phyloP scores from a whole-genome alignment of 2,888 invertebrate genomes.

The Sarcophaga variegata region DNA sequence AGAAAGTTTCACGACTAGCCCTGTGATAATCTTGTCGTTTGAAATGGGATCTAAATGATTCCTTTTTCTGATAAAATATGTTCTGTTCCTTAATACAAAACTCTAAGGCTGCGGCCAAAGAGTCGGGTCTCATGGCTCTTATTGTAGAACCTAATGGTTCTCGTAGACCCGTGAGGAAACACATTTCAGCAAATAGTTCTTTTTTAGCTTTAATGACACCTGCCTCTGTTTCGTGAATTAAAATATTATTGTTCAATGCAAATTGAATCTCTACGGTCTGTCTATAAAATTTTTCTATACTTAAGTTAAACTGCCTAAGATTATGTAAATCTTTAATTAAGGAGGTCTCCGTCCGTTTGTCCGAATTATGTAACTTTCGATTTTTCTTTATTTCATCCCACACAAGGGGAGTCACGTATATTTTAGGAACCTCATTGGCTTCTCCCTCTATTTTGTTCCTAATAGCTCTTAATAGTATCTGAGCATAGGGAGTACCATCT shows the following conservation, averaged over 20 bases:
- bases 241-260: too few relatives aligned
- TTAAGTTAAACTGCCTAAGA: too few relatives aligned
- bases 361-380: neutral
- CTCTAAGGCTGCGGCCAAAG: neutral
- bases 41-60: neutral
- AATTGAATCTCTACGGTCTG: too few relatives aligned
- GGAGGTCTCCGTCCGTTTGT: neutral
- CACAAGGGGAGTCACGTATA: neutral
- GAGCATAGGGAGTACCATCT: neutral
- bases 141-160: constrained; percentile 14
- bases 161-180: neutral
- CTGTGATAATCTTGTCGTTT: too few relatives aligned
- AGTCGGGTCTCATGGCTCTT: neutral
- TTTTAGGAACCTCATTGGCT: constrained; percentile 5
- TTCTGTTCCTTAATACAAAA: neutral
- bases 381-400: neutral
- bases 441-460: constrained; percentile 14
- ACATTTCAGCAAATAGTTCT: constrained; percentile 24
- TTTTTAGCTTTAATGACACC: constrained; percentile 24
- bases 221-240: too few relatives aligned
- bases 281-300: too few relatives aligned
- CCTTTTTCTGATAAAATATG: neutral
- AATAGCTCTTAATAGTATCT: constrained; percentile 4
- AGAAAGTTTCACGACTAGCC: too few relatives aligned
- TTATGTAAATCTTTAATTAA: too few relatives aligned